These are phyloP conservation scores for Labrus mixtus DNA, from an alignment of 2,113 vertebrate species.

Conservation along the genomic window DNA sequence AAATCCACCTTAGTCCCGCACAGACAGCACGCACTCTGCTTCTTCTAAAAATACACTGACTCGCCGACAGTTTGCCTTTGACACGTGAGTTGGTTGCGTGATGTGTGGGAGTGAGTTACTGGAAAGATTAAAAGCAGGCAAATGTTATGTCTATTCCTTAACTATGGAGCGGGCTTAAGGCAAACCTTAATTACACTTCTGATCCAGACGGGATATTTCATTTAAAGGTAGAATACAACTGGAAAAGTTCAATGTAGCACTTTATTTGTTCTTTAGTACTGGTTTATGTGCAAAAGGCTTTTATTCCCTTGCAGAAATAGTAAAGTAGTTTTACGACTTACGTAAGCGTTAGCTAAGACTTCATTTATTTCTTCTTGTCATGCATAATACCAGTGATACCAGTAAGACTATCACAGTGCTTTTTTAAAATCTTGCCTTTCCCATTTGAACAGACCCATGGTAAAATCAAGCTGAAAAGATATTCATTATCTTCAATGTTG, in stretches of 20 bases:
- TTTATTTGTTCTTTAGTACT: neutral
- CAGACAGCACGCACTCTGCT: conserved; percentile 5
- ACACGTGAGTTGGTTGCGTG: conserved; percentile 59
- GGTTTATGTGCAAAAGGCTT: neutral
- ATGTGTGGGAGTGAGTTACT: conserved; percentile 40
- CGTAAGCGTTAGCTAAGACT: neutral
- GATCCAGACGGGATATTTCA: conserved; percentile 26
- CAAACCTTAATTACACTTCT: conserved; percentile 35
- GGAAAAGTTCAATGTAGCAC: neutral
- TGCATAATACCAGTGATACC: conserved; percentile 31
- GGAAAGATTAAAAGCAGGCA: conserved; percentile 62
- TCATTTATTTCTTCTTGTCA: neutral
- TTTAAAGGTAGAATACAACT: neutral
- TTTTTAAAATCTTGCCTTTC: conserved; percentile 54
- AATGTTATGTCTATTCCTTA: conserved; percentile 63
- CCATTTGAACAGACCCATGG: conserved; percentile 6
- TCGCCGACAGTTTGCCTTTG: neutral
- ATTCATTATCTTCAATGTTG: conserved; percentile 29
- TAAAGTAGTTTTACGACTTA: conserved; percentile 4
- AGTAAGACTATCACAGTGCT: conserved; percentile 46
- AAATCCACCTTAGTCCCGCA: conserved; percentile 28
- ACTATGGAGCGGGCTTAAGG: conserved; percentile 47
- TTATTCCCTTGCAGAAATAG: neutral
- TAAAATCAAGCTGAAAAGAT: conserved; percentile 27
- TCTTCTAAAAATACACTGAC: conserved; percentile 12